phyloP scores from a whole-genome alignment of 1,140 invertebrate species.

The Kradibia gibbosae region DNA sequence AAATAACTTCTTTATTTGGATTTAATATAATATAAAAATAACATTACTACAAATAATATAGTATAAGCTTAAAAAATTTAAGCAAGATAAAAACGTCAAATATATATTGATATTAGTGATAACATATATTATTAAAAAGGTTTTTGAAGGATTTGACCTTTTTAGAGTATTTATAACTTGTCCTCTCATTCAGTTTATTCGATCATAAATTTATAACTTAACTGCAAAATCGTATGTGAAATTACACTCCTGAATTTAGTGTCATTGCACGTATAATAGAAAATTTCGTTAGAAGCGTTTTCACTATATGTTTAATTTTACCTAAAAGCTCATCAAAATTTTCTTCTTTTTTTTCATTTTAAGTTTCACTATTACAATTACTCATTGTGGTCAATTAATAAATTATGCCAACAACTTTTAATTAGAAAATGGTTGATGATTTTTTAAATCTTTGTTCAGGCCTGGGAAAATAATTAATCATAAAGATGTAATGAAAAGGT shows the following conservation, averaged over 20 bases:
- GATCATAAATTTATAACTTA: background rate
- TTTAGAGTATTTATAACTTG: background rate
- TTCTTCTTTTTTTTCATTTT: background rate
- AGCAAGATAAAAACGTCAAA: background rate
- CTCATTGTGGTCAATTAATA: background rate
- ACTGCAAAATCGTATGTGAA: background rate
- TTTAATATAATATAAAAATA: no score
- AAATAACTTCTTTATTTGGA: no score
- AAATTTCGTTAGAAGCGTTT: background rate
- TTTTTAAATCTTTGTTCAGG: background rate
- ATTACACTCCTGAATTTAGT: background rate
- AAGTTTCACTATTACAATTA: background rate
- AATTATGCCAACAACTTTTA: background rate
- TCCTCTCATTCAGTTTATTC: background rate
- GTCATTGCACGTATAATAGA: background rate
- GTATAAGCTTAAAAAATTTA: no score
- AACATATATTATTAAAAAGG: background rate
- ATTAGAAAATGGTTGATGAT: background rate
- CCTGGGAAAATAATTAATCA: slow-evolving; percentile 13
- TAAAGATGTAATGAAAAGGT: background rate
- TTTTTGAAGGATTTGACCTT: background rate
- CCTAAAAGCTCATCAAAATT: no score
- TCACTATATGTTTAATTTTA: background rate
- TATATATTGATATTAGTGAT: no score
- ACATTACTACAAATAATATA: no score